These are phyloP conservation scores for Rattus rattus DNA, from an alignment of 2,113 vertebrate species.

Conservation along the genomic window DNA sequence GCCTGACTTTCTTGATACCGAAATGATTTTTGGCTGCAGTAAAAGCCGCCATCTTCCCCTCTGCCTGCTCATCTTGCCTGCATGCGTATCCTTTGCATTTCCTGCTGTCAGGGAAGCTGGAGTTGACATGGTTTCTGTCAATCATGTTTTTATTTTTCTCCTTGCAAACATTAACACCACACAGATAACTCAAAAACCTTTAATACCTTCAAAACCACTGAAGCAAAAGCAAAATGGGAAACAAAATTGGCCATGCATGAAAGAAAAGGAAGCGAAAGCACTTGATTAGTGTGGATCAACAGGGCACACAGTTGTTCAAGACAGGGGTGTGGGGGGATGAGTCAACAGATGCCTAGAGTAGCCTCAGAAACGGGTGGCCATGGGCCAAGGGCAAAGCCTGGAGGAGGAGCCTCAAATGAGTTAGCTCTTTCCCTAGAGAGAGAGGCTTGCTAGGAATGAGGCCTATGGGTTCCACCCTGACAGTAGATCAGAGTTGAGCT, in stretches of 20 bases:
- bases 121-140: background rate
- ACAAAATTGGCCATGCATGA: conserved; percentile 17
- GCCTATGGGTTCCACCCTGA: background rate
- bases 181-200: background rate
- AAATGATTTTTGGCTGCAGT: background rate
- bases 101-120: background rate
- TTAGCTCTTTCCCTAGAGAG: background rate
- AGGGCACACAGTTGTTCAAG: background rate
- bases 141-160: background rate
- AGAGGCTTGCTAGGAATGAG: background rate
- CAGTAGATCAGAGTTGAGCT: background rate
- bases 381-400: background rate
- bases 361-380: background rate
- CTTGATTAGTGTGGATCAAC: background rate
- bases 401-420: background rate
- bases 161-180: background rate
- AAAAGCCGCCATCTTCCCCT: background rate
- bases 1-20: background rate
- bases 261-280: conserved; percentile 34
- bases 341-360: background rate
- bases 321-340: background rate
- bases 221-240: conserved; percentile 35
- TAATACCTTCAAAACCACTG: background rate
- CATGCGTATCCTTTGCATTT: background rate
- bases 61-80: background rate